Evolutionary conservation across 2,888 invertebrate species (phyloP), one percentile per base, ranked within the genome.

Genomic region (Drosophila colorata): DNA sequence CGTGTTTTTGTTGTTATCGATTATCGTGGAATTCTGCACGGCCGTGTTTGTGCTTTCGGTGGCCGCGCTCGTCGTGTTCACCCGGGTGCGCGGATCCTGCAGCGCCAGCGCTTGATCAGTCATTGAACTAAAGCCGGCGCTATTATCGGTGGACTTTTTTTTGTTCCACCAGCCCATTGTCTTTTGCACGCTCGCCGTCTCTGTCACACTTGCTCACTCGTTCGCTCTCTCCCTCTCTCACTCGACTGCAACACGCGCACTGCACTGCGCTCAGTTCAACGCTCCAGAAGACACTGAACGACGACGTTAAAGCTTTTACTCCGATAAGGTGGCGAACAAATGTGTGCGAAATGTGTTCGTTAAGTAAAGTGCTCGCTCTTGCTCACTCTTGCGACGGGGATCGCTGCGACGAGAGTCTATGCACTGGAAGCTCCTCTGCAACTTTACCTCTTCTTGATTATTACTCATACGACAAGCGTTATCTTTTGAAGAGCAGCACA

Each of bases 1-100:
- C 4, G 82, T 90, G 4, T 86, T 87, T 8, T 77, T 86, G 46
- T 88, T 87, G 28, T 66, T 83, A 67, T 91, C 83, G 51, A 87
- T 76, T 58, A 89, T 88, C 1, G 90, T 90, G 0, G 90, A 84
- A 51, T 85, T 91, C 48, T 90, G 84, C 47, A 88, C 86, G 1
- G 88, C 87, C 4, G 90, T 91, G 33, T 90, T 88, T 16, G 87
- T 91, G 8, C 88, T 89, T 55, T 81, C 79, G 13, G 90, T 90
- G 23, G 90, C 78, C 1, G 90, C 91, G 47, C 85, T 88, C 3
- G 87, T 88, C 1, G 90, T 91, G 11, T 80, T 72, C 6, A 90
- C 86, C 20, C 77, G 75, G 4, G 89, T 91, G 2, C 90, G 80
- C 4, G 90, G 84, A 81, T 90, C 90, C 75, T 89, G 91, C 3